phyloP scores from a whole-genome alignment of 1,140 invertebrate species.

The Drosophila pachea region DNA sequence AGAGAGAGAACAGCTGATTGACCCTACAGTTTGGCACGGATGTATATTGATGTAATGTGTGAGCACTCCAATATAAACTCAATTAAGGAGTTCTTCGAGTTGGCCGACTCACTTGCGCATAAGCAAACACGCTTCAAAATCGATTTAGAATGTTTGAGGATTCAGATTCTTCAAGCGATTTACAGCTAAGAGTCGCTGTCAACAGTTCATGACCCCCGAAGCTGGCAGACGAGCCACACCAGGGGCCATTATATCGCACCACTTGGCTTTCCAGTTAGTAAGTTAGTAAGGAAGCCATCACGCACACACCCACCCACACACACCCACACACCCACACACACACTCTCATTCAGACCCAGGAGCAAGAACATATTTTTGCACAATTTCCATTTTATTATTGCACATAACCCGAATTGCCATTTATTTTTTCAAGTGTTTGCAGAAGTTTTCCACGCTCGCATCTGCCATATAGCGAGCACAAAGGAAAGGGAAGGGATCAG shows the following conservation, averaged over 20 bases:
- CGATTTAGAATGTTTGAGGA: not conserved
- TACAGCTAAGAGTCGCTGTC: slow-evolving; percentile 17
- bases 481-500: slow-evolving; percentile 1
- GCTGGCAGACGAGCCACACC: slow-evolving; percentile 24
- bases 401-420: slow-evolving; percentile 74
- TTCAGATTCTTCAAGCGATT: slow-evolving; percentile 1
- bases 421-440: slow-evolving; percentile 76
- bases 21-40: too few species aligned
- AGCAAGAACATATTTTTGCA: slow-evolving; percentile 65
- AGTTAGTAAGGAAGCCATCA: slow-evolving; percentile 26
- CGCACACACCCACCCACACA: slow-evolving; percentile 1
- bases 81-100: not conserved
- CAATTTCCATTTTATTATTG: slow-evolving; percentile 77
- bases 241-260: slow-evolving; percentile 26
- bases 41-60: too few species aligned
- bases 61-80: too few species aligned
- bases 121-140: not conserved
- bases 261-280: slow-evolving; percentile 24
- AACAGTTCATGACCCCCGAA: slow-evolving; percentile 20
- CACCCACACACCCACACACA: not conserved
- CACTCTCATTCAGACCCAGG: not conserved
- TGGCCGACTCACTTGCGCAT: slow-evolving; percentile 7
- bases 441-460: slow-evolving; percentile 56
- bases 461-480: slow-evolving; percentile 5
- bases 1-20: too few species aligned